Percentiles rank a stretch among this genome's conserved stretches.
These are phyloP conservation scores for Amazona finschi DNA, from an alignment of 2,797 vertebrate species.

Conservation along the genomic window DNA sequence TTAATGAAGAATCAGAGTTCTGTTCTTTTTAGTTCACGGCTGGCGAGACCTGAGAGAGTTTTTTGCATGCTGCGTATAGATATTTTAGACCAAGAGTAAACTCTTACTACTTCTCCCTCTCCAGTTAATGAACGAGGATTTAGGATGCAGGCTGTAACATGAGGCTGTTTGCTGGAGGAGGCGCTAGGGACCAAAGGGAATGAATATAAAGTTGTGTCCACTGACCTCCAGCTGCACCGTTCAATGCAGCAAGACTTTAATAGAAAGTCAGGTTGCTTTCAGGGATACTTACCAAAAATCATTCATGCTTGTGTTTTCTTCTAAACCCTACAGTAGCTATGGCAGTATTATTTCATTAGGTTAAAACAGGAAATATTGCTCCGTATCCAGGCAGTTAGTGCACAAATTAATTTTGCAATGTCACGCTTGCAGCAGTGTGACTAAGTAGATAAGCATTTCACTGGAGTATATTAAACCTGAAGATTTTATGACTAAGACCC, in stretches of 20 bases:
- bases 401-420: constrained; percentile 37
- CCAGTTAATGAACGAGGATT: not conserved
- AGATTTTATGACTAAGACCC: constrained; percentile 30
- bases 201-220: not conserved
- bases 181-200: not conserved
- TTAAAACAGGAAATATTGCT: not conserved
- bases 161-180: not conserved
- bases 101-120: not conserved
- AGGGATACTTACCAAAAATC: not conserved
- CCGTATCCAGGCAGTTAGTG: not conserved
- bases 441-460: constrained; percentile 29
- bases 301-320: not conserved
- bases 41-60: not conserved
- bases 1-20: not conserved
- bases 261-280: not conserved
- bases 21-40: not conserved
- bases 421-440: constrained; percentile 36
- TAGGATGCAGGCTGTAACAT: not conserved
- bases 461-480: constrained; percentile 20
- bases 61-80: not conserved
- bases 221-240: not conserved
- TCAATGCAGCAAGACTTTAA: not conserved
- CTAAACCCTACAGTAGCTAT: not conserved
- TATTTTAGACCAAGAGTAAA: not conserved
- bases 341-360: not conserved